Conservation (phyloP, 2,888 invertebrate species). For the Thysanoteuthis rhombus region DNA sequence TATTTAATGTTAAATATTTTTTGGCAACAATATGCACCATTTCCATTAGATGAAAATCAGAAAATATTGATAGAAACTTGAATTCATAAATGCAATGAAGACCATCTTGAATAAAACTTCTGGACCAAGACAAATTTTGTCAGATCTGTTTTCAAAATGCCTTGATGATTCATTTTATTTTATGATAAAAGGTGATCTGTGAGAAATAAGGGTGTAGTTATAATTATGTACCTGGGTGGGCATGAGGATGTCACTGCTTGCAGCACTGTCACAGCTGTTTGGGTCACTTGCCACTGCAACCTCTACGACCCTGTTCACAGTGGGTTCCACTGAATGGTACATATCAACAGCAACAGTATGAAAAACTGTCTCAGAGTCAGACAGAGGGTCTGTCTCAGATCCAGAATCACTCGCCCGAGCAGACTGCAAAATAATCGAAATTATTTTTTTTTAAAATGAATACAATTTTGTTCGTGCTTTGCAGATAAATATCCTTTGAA, state of each 20-base stretch:
- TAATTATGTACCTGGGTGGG: slow-evolving; percentile 47
- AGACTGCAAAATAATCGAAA: background rate
- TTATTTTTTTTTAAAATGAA: background rate
- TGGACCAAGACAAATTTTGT: background rate
- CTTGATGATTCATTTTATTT: background rate
- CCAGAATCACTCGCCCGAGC: slow-evolving; percentile 42
- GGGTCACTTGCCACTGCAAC: slow-evolving; percentile 37
- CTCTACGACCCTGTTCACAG: slow-evolving; percentile 1
- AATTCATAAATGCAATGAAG: too few relatives aligned
- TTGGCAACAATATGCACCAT: too few relatives aligned
- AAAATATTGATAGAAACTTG: too few relatives aligned
- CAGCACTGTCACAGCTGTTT: slow-evolving; percentile 48
- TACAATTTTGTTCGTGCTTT: background rate
- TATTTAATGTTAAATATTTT: too few relatives aligned
- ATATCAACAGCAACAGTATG: slow-evolving; percentile 34
- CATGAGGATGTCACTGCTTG: slow-evolving; percentile 53
- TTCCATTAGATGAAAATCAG: too few relatives aligned
- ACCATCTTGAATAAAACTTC: too few relatives aligned
- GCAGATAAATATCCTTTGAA: background rate
- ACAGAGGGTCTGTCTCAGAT: slow-evolving; percentile 54
- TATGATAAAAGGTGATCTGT: background rate
- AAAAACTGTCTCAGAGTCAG: slow-evolving; percentile 48
- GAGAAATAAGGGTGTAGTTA: background rate
- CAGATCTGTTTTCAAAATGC: background rate
- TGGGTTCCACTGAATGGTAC: slow-evolving; percentile 1